Evolutionary conservation across 2,797 vertebrate genomes (phyloP).

Genomic region (Tauraco hartlaubi): DNA sequence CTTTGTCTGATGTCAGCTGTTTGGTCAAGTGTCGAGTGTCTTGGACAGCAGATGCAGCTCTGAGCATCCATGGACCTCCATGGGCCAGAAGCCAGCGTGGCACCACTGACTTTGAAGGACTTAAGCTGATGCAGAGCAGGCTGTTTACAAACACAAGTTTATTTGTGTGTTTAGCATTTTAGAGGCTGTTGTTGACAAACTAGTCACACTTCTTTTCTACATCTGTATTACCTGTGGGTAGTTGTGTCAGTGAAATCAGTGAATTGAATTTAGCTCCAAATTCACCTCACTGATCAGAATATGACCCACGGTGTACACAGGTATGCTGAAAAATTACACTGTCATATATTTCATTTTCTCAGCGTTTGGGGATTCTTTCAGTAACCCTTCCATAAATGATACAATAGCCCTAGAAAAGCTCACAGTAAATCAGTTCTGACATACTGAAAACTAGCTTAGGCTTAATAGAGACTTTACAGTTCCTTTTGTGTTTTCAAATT

Average conservation of each 20-base stretch:
- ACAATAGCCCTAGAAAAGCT: neutral
- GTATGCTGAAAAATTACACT: conserved; percentile 6
- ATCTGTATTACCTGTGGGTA: neutral
- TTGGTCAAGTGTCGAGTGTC: too few species aligned
- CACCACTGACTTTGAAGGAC: neutral
- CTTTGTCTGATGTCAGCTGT: rapidly evolving
- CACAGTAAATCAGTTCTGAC: conserved; percentile 24
- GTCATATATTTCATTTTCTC: conserved; percentile 34
- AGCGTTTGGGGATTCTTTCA: neutral
- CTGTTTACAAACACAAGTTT: neutral
- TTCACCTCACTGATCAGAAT: neutral
- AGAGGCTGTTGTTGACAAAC: neutral
- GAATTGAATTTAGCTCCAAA: conserved; percentile 14
- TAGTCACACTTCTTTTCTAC: neutral
- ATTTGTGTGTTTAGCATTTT: neutral
- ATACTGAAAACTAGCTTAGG: neutral
- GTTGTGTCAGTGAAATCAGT: neutral
- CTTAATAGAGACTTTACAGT: neutral
- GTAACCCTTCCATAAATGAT: neutral
- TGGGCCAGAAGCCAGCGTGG: rapidly evolving
- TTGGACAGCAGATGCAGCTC: neutral
- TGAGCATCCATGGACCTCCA: neutral
- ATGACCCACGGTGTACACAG: neutral
- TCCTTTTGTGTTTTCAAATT: neutral
- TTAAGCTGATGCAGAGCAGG: neutral